phyloP scores from a whole-genome alignment of 2,797 vertebrate genomes.

The Sebastolobus altivelis region DNA sequence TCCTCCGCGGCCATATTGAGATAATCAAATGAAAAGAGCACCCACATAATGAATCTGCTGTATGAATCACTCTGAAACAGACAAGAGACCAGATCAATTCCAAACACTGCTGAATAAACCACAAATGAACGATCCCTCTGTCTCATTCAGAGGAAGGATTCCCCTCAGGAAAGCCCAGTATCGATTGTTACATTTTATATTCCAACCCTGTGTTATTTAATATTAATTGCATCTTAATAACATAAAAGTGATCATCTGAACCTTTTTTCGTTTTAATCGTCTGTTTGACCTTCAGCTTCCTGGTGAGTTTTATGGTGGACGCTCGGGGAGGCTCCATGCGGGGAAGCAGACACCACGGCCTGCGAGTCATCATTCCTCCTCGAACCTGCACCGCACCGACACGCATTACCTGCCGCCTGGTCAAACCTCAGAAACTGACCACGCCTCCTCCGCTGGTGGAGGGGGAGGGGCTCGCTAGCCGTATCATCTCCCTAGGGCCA shows the following conservation, averaged over 20 bases:
- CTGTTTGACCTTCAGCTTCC: conserved; percentile 85
- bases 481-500: conserved; percentile 95
- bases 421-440: conserved; percentile 95
- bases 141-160: conserved; percentile 4
- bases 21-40: conserved; percentile 22
- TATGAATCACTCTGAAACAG: conserved; percentile 17
- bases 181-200: background rate
- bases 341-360: conserved; percentile 94
- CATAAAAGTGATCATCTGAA: background rate
- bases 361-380: conserved; percentile 94
- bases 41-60: conserved; percentile 6
- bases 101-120: conserved; percentile 10
- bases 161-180: background rate
- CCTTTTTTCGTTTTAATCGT: background rate
- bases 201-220: background rate
- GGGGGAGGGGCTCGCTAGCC: conserved; percentile 94
- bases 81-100: conserved; percentile 23
- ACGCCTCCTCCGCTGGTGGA: conserved; percentile 93
- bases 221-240: background rate
- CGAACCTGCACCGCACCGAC: conserved; percentile 94
- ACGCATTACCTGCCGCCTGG: conserved; percentile 96
- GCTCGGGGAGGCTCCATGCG: conserved; percentile 97
- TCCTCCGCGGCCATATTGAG: conserved; percentile 14
- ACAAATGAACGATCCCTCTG: background rate
- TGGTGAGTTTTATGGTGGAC: conserved; percentile 99